These are phyloP conservation scores for Orientallactaga bullata DNA, from an alignment of 2,113 vertebrate genomes.

Conservation along the genomic window DNA sequence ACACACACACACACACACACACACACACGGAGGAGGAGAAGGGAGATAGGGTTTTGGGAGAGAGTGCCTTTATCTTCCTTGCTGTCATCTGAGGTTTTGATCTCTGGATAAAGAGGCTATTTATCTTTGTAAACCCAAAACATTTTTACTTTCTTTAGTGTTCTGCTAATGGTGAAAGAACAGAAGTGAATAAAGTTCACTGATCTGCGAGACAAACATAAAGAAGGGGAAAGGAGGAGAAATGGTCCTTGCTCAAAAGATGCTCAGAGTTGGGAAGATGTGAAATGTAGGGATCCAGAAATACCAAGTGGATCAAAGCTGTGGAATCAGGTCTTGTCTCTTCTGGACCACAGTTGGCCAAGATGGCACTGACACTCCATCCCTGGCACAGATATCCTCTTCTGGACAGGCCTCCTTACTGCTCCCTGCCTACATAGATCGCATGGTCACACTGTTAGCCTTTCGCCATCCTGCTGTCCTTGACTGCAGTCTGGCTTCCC, in stretches of 20 bases:
- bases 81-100: no score
- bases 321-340: neutral
- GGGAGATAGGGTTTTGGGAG: no score
- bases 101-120: no score
- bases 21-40: no score
- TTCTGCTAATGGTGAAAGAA: no score
- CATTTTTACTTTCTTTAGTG: no score
- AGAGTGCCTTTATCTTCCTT: no score
- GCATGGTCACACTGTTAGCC: accelerated
- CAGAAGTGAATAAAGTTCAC: no score
- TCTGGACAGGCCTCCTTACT: neutral
- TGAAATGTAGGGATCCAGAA: neutral
- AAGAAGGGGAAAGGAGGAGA: neutral
- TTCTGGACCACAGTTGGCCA: accelerated
- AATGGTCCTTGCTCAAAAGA: neutral
- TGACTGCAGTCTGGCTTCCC: neutral
- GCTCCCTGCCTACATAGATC: no score
- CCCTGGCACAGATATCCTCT: neutral
- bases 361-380: neutral
- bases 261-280: neutral
- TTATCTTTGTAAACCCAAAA: neutral
- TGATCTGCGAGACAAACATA: no score
- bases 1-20: no score
- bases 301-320: neutral
- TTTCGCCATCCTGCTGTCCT: accelerated